Base-by-base conservation (phyloP, 2,113 vertebrate species). In the Hyperoodon ampullatus region DNA sequence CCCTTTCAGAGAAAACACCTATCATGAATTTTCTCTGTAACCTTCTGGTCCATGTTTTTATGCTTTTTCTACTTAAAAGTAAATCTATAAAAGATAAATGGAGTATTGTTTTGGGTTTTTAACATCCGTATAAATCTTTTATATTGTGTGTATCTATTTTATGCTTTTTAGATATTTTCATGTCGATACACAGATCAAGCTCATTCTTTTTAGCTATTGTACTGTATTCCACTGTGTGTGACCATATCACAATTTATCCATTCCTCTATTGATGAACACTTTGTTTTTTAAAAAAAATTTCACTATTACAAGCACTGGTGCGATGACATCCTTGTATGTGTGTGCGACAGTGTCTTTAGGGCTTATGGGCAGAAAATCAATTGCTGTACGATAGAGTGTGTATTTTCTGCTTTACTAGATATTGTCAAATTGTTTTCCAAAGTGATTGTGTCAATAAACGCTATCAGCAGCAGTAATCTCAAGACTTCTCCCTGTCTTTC, bases 41-140 rank as follows among this genome's bases (percentile, higher is more conserved):
- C 65, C 5, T 91, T 95, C 55, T 28, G 77, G 30, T 28, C 75
- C 26, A 84, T 93, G 33, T 94, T 88, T 85, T 74, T 39, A 53
- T 28, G 44, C 1, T 39, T 78, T 95, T 85, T 86, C 42, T 60
- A 75, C 65, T 83, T 88, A 63, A 94, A 96, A 84, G 47, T 42
- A 4, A 44, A 55, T 28, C 30, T 70, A 13, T 28, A 60, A 58
- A 94, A 91, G 86, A 30, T 65, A 90, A 71, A 94, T 58, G 66
- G 1, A 74, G 7, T 42, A 26, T 90, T 97, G 81, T 21, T 75
- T 90, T 93, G 70, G 53, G 30, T 66, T 96, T 94, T 65, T 94
- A 71, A 66, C 5, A 55, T 78, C 42, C 63, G 2, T 89, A 72
- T 68, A 90, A 50, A 78, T 89, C 19, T 90, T 94, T 87, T 55